These are phyloP conservation scores for Apocrypta bakeri DNA, from an alignment of 1,140 invertebrate species.

Conservation along the genomic window DNA sequence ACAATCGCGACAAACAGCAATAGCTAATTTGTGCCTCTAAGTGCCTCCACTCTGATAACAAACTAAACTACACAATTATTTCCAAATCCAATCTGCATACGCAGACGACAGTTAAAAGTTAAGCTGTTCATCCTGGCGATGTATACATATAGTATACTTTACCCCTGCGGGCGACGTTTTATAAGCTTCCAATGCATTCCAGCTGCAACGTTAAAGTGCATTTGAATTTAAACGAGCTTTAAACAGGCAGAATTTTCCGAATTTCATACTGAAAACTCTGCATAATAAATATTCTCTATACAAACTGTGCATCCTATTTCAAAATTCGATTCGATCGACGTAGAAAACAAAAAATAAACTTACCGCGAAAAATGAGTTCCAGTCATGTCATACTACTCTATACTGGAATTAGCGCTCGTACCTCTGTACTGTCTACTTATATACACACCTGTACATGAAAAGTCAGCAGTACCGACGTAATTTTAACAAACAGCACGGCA, in stretches of 20 bases:
- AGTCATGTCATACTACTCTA: too few relatives aligned
- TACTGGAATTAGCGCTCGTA: too few relatives aligned
- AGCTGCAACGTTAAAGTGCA: neutral
- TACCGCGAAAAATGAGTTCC: too few relatives aligned
- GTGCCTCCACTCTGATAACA: neutral
- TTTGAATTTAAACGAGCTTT: slow-evolving; percentile 2
- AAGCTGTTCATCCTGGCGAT: neutral
- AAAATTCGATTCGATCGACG: too few relatives aligned
- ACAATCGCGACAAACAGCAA: too few relatives aligned
- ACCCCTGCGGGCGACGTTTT: neutral
- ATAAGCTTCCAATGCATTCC: neutral
- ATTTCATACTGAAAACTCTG: neutral
- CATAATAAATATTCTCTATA: too few relatives aligned
- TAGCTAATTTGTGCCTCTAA: too few relatives aligned
- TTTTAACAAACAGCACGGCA: slow-evolving; percentile 5
- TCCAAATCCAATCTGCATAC: neutral
- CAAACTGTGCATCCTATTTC: too few relatives aligned
- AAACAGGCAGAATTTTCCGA: neutral
- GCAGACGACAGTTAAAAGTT: neutral
- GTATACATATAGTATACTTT: too few relatives aligned
- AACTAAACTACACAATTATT: neutral
- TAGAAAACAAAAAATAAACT: too few relatives aligned
- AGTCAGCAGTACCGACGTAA: neutral
- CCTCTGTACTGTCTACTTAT: too few relatives aligned
- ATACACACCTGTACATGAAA: neutral